These are phyloP conservation scores for Rhinogobius similis DNA, from an alignment of 2,113 vertebrate genomes.

Conservation along the genomic window DNA sequence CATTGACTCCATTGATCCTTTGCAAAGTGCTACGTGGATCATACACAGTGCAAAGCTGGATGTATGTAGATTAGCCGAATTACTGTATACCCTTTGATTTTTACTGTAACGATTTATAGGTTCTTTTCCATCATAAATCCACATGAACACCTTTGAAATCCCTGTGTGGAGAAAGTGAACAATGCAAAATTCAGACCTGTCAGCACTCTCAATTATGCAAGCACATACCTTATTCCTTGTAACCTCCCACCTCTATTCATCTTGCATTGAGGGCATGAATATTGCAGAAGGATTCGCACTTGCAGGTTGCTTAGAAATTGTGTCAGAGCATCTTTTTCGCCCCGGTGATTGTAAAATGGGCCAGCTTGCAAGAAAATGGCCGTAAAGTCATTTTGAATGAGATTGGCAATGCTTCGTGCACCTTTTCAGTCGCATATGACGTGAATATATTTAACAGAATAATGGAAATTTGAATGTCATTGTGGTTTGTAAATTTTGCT, in stretches of 20 bases:
- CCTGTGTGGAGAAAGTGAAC: slow-evolving; percentile 22
- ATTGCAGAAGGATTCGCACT: slow-evolving; percentile 43
- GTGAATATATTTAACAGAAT: slow-evolving; percentile 7
- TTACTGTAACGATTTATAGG: slow-evolving; percentile 27
- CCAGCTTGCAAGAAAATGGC: slow-evolving; percentile 10
- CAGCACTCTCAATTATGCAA: slow-evolving; percentile 54
- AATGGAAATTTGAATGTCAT: slow-evolving; percentile 2
- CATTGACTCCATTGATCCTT: slow-evolving; percentile 53
- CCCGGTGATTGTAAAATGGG: slow-evolving; percentile 10
- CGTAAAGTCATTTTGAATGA: slow-evolving; percentile 13
- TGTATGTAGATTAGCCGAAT: slow-evolving; percentile 35
- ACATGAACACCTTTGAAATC: slow-evolving; percentile 33
- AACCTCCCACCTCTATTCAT: slow-evolving; percentile 43
- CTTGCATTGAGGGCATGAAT: slow-evolving; percentile 50
- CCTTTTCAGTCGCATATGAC: background rate
- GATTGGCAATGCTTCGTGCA: background rate
- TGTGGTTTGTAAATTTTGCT: background rate
- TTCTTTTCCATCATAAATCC: slow-evolving; percentile 10
- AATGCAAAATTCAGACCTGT: slow-evolving; percentile 55
- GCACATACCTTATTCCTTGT: slow-evolving; percentile 37
- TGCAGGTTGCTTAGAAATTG: slow-evolving; percentile 37
- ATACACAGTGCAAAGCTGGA: slow-evolving; percentile 15
- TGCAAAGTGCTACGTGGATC: slow-evolving; percentile 27
- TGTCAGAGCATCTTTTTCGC: slow-evolving; percentile 37
- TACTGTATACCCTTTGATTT: slow-evolving; percentile 30